Evolutionary conservation across 2,113 vertebrate genomes (phyloP).

Genomic region (Neotoma lepida): DNA sequence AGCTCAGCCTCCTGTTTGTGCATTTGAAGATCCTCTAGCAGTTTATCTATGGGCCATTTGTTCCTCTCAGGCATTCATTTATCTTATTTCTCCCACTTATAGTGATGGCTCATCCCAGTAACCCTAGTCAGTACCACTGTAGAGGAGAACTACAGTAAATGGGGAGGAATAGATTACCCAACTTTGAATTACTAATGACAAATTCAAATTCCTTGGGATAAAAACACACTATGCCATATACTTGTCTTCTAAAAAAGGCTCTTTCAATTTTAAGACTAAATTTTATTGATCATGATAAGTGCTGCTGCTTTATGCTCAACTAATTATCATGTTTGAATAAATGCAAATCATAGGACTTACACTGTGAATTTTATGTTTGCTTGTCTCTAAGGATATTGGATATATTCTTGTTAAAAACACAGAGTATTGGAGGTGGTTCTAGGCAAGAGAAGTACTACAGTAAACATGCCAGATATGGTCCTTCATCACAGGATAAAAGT

Average conservation of each 20-base stretch:
- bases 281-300: constrained; percentile 27
- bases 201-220: not conserved
- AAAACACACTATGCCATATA: not conserved
- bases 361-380: not conserved
- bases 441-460: not conserved
- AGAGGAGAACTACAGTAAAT: not conserved
- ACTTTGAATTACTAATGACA: not conserved
- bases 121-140: not conserved
- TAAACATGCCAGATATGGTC: not conserved
- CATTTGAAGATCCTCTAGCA: not conserved
- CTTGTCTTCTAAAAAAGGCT: not conserved
- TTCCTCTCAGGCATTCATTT: not conserved
- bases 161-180: not conserved
- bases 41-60: not conserved
- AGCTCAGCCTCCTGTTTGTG: not conserved
- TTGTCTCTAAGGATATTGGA: constrained; percentile 18
- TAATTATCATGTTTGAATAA: constrained; percentile 61
- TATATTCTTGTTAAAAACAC: constrained; percentile 13
- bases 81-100: not conserved
- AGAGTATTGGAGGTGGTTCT: not conserved
- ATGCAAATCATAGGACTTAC: constrained; percentile 19
- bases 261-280: constrained; percentile 4
- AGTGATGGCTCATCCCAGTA: not conserved
- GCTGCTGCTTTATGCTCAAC: constrained; percentile 52
- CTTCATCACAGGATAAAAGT: constrained; percentile 4